Evolutionary conservation across 2,113 vertebrate species (phyloP).

Genomic region (Candoia aspera): DNA sequence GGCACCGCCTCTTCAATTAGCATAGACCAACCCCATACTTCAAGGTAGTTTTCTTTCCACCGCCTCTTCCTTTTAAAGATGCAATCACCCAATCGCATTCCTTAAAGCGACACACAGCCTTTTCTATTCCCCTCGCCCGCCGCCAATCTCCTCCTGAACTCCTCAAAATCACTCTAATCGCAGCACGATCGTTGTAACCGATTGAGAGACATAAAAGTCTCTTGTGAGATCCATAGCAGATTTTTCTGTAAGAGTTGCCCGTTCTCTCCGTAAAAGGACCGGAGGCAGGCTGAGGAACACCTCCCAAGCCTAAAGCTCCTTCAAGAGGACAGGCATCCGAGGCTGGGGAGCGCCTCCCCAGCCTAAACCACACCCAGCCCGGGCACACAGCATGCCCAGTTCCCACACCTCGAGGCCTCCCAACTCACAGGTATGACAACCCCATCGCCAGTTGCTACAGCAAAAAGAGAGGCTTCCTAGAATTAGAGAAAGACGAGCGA

Average conservation of each 20-base stretch:
- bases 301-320: not conserved
- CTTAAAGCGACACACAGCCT: conserved; percentile 20
- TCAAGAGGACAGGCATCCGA: not conserved
- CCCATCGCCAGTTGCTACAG: not conserved
- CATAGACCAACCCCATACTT: conserved; percentile 55
- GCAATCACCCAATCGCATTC: conserved; percentile 22
- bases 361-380: not conserved
- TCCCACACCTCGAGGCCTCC: conserved; percentile 3
- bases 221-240: not conserved
- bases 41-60: conserved; percentile 59
- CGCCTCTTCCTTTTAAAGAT: conserved; percentile 54
- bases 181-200: not conserved
- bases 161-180: not conserved
- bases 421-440: not conserved
- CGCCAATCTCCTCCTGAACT: not conserved
- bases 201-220: not conserved
- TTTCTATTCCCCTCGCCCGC: not conserved
- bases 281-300: not conserved
- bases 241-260: not conserved
- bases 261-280: not conserved
- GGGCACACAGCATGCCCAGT: not conserved
- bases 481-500: not conserved
- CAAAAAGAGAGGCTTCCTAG: not conserved
- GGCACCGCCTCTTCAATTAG: conserved; percentile 53
- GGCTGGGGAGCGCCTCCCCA: not conserved